phyloP scores from a whole-genome alignment of 2,888 invertebrate genomes.

The Physocephala rufipes region DNA sequence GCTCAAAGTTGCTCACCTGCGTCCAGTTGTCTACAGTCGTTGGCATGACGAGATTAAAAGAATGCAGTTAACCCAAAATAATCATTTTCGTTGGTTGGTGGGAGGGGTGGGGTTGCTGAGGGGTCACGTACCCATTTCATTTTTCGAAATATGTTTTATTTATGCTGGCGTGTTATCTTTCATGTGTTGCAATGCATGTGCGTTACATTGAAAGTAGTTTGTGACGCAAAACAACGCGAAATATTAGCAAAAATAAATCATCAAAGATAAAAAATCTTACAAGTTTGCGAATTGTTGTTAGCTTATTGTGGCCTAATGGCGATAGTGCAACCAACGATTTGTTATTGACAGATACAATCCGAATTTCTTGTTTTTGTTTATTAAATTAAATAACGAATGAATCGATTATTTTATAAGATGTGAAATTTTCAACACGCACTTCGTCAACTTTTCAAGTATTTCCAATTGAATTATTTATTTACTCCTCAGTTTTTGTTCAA shows the following conservation, averaged over 20 bases:
- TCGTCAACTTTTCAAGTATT: too few relatives aligned
- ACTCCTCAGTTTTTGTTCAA: too few relatives aligned
- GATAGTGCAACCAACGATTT: background rate
- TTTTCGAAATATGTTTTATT: background rate
- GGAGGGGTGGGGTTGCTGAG: too few relatives aligned
- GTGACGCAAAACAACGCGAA: background rate
- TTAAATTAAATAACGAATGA: background rate
- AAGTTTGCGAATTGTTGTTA: background rate
- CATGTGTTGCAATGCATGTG: too few relatives aligned
- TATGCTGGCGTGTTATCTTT: too few relatives aligned
- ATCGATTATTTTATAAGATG: too few relatives aligned
- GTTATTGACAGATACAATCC: background rate
- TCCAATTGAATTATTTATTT: too few relatives aligned
- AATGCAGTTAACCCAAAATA: conserved; percentile 9
- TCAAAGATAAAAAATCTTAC: background rate
- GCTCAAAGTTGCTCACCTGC: conserved; percentile 20
- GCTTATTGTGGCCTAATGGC: background rate
- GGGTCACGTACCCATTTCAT: too few relatives aligned
- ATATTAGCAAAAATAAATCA: background rate
- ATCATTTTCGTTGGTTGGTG: background rate
- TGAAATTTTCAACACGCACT: too few relatives aligned
- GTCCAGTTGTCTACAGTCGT: background rate
- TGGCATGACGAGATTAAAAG: background rate
- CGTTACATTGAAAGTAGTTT: background rate
- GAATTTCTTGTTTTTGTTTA: background rate